Percentiles rank a stretch among this genome's conserved stretches.
Conservation (phyloP, 2,113 vertebrate species). For the Genyomyrus donnyi region DNA sequence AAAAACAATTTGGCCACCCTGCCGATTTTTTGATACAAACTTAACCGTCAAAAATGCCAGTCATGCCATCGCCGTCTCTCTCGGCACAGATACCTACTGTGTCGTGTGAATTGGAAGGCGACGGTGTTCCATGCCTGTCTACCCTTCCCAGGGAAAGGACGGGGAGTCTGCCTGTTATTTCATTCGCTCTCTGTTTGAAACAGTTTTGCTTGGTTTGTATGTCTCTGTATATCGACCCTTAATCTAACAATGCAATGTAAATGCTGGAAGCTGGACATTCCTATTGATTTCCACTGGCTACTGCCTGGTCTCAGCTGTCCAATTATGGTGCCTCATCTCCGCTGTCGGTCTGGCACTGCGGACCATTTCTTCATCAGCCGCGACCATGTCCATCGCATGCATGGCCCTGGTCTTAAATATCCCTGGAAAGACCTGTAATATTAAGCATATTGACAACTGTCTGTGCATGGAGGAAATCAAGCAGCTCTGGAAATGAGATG, state of each 20-base stretch:
- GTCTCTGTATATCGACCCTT: neutral
- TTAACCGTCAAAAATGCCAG: conserved; percentile 3
- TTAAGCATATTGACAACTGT: neutral
- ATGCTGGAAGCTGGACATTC: neutral
- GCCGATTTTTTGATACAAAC: neutral
- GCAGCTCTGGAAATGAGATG: neutral
- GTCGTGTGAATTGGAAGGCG: neutral
- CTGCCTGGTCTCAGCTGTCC: conserved; percentile 12
- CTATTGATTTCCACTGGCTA: conserved; percentile 5
- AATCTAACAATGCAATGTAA: conserved; percentile 4
- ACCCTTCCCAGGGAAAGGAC: neutral
- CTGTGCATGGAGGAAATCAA: neutral
- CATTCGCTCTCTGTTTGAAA: neutral
- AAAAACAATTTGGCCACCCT: neutral
- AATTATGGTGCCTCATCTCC: conserved; percentile 4
- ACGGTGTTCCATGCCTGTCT: neutral
- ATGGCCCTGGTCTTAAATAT: neutral
- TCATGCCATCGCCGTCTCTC: neutral
- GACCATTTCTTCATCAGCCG: neutral
- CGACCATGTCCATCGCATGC: neutral
- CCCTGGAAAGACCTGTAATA: neutral
- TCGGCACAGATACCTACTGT: neutral
- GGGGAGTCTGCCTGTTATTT: neutral
- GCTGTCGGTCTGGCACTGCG: neutral
- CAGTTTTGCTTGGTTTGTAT: conserved; percentile 6